A percentile compares a stretch with the other conserved stretches of the same genome.
Evolutionary conservation across 2,113 vertebrate species (phyloP).

Genomic region (Nothobranchius furzeri): DNA sequence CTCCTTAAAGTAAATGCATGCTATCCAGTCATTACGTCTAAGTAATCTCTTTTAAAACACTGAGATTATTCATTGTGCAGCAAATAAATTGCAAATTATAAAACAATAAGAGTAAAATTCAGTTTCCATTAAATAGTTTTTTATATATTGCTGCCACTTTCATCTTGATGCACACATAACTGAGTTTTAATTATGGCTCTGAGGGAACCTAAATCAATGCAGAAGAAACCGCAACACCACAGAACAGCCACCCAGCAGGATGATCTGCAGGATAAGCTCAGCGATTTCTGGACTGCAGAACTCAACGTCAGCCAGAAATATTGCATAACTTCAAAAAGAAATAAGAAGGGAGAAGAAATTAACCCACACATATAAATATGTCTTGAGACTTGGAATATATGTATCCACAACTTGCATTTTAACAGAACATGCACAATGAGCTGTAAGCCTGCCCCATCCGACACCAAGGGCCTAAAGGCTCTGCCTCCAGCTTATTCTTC

Average conservation of each 20-base stretch:
- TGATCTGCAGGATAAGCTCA: constrained; percentile 1
- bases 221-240: neutral
- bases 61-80: neutral
- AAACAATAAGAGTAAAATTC: neutral
- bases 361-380: constrained; percentile 1
- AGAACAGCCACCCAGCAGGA: neutral
- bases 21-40: neutral
- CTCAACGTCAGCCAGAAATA: constrained; percentile 4
- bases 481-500: neutral
- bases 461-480: neutral
- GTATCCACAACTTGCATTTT: neutral
- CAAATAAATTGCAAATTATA: neutral
- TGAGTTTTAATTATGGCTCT: constrained; percentile 2
- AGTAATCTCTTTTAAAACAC: constrained; percentile 6
- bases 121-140: neutral
- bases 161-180: neutral
- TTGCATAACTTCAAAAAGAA: constrained; percentile 4
- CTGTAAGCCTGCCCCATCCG: neutral
- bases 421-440: neutral
- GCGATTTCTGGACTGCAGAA: neutral
- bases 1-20: no score
- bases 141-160: constrained; percentile 3
- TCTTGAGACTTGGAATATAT: neutral
- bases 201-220: neutral
- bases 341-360: neutral